Base-by-base conservation (phyloP, 2,113 vertebrate species). In the Patagioenas fasciata region DNA sequence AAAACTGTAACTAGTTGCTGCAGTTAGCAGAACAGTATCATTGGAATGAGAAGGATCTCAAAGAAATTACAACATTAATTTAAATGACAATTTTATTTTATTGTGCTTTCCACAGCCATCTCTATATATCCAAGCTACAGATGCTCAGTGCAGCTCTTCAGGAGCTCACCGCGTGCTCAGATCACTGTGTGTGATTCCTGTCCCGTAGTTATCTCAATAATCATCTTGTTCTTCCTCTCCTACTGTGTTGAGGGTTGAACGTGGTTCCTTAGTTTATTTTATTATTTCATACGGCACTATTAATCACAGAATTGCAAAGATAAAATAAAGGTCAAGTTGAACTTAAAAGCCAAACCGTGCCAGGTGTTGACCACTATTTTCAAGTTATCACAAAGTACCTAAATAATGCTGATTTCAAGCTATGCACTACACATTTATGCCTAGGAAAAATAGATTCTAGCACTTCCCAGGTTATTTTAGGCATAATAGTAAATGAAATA, bases 201-300 rank as follows among this genome's bases (percentile, higher is more conserved):
- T 58, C 65, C 47, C 0, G 0, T 18, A 47, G 17, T 25, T 80
- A 18, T 24, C 80, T 78, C 1, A 1, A 65, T 70, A 57, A 80
- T 44, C 1, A 0, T 5, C 1, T 25, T 72, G n/a, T 54, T 56
- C 65, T 84, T 89, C 47, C n/a, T 77, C n/a, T n/a, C 17, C 2
- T 5, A 5, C 13, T 70, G 32, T 40, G 15, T 51, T 20, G 50
- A 80, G 13, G 19, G 1, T 64, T 78, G 60, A 25, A 36, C 64
- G 75, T 10, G 4, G 18, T 65, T 56, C 53, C 73, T 83, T 21
- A 9, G 1, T 90, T 64, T 60, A 26, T 32, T 47, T 51, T 80
- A 26, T 65, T 65, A 23, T 11, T 56, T 62, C 15, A 18, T 20
- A 26, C 42, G 25, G 31, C 36, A 36, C 26, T 56, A 32, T 70